Base-by-base conservation (phyloP, 2,888 invertebrate genomes). In the Tupiocoris notatus region DNA sequence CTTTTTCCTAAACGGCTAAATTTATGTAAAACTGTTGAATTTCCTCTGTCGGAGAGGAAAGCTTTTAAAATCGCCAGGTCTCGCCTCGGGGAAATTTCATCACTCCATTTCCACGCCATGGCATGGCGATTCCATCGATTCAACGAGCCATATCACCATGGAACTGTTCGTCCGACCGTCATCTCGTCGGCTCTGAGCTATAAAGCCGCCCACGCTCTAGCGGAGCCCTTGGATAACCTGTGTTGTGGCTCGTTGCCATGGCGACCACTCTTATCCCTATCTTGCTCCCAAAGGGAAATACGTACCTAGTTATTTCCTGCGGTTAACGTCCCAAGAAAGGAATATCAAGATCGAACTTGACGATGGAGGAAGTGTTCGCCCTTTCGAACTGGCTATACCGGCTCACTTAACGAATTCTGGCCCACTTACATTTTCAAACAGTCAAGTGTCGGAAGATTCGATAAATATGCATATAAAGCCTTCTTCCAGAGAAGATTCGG, bases 201-300 rank as follows among this genome's bases (percentile, higher is more conserved):
- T 23, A 25, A 59, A 57, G 22, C 18, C 59, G 59, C 59, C 25
- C 59, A 7, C 68, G 23, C 23, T 22, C 21, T 3, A 39, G 12
- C 39, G 2, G 20, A 63, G 70, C 59, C 70, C 59, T 70, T 70
- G 22, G 58, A 57, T 59, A 73, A 61, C 54, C 73, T 39, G 54
- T 73, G 73, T 73, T 73, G n/a, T 63, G 63, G 39, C 20, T 54
- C 9, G 73, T 73, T 73, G 73, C 73, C 62, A 73, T 73, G 63
- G 56, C 54, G 62, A 73, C 39, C 21, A 61, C 73, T 63, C 57
- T 21, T 39, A 39, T 39, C 73, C 21, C 73, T 61, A 63, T 62
- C 63, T 73, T 54, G 73, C 73, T 73, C 73, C 62, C 63, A 73
- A 73, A 62, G 62, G 73, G 73, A 73, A 73, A 73, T 73, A 62